A percentile compares a stretch with the other conserved stretches of the same genome.
Conservation (phyloP, 2,888 invertebrate genomes). For the Luperina testacea region DNA sequence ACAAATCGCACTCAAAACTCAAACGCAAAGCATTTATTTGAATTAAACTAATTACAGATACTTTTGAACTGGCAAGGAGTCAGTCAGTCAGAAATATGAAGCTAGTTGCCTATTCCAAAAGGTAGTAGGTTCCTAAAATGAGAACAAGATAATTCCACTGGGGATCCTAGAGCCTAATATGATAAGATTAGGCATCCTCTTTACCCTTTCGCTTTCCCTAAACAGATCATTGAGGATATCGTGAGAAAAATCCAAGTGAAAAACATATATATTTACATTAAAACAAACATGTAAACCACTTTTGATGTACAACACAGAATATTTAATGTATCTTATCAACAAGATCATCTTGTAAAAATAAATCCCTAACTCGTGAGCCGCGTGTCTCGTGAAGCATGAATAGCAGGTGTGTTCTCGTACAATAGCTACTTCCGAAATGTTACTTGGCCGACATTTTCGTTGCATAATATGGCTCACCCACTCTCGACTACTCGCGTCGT, state of each 20-base stretch:
- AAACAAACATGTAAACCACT: neutral
- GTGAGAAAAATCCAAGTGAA: neutral
- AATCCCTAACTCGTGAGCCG: conserved; percentile 49
- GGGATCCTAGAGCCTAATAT: too few species aligned
- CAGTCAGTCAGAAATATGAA: neutral
- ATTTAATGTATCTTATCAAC: neutral
- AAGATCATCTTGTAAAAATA: neutral
- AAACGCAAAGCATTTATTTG: neutral
- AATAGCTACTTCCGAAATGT: conserved; percentile 78
- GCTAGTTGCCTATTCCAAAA: too few species aligned
- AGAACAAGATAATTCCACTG: neutral
- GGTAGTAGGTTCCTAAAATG: neutral
- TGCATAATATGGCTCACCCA: conserved; percentile 75
- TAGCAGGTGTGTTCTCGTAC: conserved; percentile 52
- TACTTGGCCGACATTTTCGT: conserved; percentile 76
- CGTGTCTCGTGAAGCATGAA: conserved; percentile 42
- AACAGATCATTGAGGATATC: neutral
- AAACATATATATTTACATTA: neutral
- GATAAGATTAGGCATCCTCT: neutral
- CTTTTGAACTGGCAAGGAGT: neutral
- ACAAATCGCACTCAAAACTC: neutral
- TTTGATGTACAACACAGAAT: neutral
- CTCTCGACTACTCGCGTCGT: conserved; percentile 41
- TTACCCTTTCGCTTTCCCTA: neutral
- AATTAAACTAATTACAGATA: neutral